Evolutionary conservation across 2,888 invertebrate genomes (phyloP).

Genomic region (Pristionchus arcanus): DNA sequence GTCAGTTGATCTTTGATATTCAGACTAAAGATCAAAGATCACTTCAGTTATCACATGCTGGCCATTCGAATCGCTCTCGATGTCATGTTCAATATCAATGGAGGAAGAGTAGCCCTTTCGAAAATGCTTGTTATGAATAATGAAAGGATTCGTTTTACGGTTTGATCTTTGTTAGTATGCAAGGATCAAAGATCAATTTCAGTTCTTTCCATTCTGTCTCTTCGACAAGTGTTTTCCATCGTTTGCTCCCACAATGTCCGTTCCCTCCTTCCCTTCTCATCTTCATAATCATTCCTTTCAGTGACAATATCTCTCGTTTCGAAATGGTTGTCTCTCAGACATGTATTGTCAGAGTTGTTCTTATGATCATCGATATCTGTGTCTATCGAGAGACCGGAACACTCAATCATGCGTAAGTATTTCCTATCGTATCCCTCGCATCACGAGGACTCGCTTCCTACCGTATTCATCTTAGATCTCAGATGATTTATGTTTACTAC

Average conservation of each 20-base stretch:
- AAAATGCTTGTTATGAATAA: slow-evolving; percentile 30
- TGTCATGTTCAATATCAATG: slow-evolving; percentile 43
- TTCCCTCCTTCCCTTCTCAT: neutral
- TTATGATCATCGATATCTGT: slow-evolving; percentile 39
- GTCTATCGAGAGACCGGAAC: slow-evolving; percentile 41
- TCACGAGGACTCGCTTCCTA: too few species aligned
- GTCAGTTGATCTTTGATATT: slow-evolving; percentile 11
- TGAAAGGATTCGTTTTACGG: slow-evolving; percentile 41
- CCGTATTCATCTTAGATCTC: too few species aligned
- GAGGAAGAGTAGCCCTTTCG: slow-evolving; percentile 16
- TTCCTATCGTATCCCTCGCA: neutral
- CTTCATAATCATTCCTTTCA: neutral
- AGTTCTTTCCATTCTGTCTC: slow-evolving; percentile 51
- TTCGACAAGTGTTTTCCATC: slow-evolving; percentile 22
- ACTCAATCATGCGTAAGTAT: slow-evolving; percentile 9
- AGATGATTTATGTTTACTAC: too few species aligned
- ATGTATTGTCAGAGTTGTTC: slow-evolving; percentile 25
- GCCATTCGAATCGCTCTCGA: slow-evolving; percentile 33
- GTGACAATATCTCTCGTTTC: slow-evolving; percentile 23
- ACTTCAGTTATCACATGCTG: slow-evolving; percentile 34
- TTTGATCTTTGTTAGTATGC: neutral
- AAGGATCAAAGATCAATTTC: slow-evolving; percentile 24
- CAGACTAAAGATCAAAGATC: neutral
- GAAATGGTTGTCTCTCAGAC: slow-evolving; percentile 44
- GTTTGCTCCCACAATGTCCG: slow-evolving; percentile 30